These are phyloP conservation scores for Nephrotoma flavescens DNA, from an alignment of 2,888 invertebrate species.

Conservation along the genomic window DNA sequence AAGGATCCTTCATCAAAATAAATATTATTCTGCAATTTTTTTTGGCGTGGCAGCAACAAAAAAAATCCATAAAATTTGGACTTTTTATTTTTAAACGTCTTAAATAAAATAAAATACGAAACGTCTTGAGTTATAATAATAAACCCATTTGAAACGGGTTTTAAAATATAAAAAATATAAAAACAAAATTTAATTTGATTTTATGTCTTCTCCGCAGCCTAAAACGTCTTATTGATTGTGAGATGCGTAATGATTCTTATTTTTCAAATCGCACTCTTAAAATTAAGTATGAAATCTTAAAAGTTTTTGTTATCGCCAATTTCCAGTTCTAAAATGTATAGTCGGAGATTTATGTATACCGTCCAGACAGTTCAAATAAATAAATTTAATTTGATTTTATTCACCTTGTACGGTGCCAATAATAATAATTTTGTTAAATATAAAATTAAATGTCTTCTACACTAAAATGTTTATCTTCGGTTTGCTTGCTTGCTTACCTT, in stretches of 20 bases:
- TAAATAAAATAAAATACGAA: background rate
- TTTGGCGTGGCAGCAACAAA: background rate
- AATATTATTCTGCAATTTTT: background rate
- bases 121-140: background rate
- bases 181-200: background rate
- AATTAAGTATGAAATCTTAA: too few relatives aligned
- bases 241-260: background rate
- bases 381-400: background rate
- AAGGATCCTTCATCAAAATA: background rate
- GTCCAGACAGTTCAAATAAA: too few relatives aligned
- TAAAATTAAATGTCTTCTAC: too few relatives aligned
- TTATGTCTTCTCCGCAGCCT: background rate
- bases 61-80: background rate
- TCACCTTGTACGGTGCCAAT: background rate
- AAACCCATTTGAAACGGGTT: background rate
- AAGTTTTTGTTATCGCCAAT: background rate
- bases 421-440: too few relatives aligned
- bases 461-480: background rate
- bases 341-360: too few relatives aligned
- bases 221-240: background rate
- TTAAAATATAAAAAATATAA: background rate
- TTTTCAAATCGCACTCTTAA: background rate
- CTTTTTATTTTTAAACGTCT: background rate
- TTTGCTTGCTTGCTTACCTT: slow-evolving; percentile 18
- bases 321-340: background rate